Percentiles rank a stretch among this genome's conserved stretches.
Conservation (phyloP, 2,797 vertebrate species). For the Mormyrus hasselquistii region DNA sequence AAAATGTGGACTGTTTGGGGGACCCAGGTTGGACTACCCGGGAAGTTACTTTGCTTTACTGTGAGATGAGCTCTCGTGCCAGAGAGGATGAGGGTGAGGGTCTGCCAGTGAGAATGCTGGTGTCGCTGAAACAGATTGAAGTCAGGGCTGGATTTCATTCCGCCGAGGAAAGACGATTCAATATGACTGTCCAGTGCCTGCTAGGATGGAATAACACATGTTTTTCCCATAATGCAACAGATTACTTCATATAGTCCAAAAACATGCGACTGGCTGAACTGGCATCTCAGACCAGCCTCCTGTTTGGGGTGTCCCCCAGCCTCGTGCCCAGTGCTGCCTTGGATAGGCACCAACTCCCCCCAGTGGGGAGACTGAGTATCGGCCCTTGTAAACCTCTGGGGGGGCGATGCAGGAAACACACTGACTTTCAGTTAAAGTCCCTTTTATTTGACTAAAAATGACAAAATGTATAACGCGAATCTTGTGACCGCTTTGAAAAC, state of each 20-base stretch:
- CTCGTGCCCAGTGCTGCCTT: background rate
- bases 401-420: background rate
- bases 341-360: background rate
- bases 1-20: background rate
- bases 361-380: background rate
- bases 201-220: background rate
- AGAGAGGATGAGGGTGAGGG: background rate
- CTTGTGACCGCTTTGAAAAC: background rate
- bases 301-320: background rate
- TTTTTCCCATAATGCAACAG: background rate
- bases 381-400: background rate
- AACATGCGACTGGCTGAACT: background rate
- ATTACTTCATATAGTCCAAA: background rate
- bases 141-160: slow-evolving; percentile 25
- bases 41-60: background rate
- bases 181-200: background rate
- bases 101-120: slow-evolving; percentile 2
- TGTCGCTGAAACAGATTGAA: background rate
- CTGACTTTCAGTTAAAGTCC: background rate
- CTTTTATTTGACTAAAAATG: background rate
- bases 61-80: background rate
- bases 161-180: slow-evolving; percentile 25
- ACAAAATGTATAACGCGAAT: background rate
- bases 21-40: background rate
- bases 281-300: background rate